phyloP scores from a whole-genome alignment of 92 coral and sea anemone genomes.

The Scolanthus callimorphus region DNA sequence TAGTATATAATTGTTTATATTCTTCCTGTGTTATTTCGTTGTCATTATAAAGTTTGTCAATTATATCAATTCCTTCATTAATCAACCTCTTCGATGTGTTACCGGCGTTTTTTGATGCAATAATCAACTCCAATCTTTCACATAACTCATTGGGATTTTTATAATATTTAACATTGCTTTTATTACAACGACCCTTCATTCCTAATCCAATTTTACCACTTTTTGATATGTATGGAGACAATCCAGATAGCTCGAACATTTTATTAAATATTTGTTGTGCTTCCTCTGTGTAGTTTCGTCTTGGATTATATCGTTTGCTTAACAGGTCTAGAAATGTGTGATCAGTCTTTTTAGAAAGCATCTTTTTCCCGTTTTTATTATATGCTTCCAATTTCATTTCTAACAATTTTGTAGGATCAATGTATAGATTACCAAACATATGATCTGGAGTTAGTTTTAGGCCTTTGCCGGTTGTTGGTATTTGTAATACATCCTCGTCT shows the following conservation, averaged over 20 bases:
- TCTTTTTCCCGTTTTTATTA: constrained; percentile 2
- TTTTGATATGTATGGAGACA: constrained; percentile 12
- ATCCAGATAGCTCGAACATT: constrained; percentile 15
- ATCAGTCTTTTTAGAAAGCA: background rate
- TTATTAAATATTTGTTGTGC: constrained; percentile 17
- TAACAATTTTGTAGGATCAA: constrained; percentile 11
- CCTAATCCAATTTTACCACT: constrained; percentile 11
- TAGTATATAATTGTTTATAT: constrained; percentile 11
- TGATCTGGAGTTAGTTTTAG: constrained; percentile 11
- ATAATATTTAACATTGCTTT: constrained; percentile 19
- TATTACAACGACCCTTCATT: constrained; percentile 7
- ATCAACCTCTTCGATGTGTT: constrained; percentile 6
- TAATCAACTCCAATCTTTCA: constrained; percentile 20
- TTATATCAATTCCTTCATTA: constrained; percentile 21
- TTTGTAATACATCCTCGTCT: constrained; percentile 9
- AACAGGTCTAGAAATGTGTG: constrained; percentile 3
- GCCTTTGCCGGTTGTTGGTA: constrained; percentile 3
- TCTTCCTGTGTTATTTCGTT: constrained; percentile 7
- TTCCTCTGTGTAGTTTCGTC: background rate
- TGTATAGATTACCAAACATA: constrained; percentile 19
- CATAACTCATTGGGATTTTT: constrained; percentile 14
- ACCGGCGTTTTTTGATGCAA: constrained; percentile 18
- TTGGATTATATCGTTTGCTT: constrained; percentile 5
- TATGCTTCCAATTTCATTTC: constrained; percentile 20
- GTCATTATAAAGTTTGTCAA: constrained; percentile 17